Percentiles rank a stretch among this genome's conserved stretches.
phyloP scores from a whole-genome alignment of 2,113 vertebrate genomes.

The Alethe castanea region DNA sequence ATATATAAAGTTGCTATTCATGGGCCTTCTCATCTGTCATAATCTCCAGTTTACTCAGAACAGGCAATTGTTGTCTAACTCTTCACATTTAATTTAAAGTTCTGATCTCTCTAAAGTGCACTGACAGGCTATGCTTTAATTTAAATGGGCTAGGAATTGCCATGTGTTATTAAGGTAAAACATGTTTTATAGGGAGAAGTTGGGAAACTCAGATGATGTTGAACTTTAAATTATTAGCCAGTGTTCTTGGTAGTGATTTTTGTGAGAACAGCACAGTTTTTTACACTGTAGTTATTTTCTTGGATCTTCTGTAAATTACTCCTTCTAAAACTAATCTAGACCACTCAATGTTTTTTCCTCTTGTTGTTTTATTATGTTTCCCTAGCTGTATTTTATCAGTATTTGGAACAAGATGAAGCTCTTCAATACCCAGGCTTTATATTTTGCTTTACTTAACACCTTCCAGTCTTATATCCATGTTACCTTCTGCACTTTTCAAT shows the following conservation, averaged over 20 bases:
- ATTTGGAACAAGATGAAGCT: not conserved
- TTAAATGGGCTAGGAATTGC: not conserved
- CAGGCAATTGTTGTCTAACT: not conserved
- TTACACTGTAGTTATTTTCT: not conserved
- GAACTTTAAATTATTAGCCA: not conserved
- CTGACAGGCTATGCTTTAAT: not conserved
- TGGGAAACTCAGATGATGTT: not conserved
- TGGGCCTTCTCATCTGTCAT: not conserved
- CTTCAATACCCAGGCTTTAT: not conserved
- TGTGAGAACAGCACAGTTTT: not conserved
- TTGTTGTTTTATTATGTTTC: not conserved
- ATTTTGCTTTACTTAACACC: not conserved
- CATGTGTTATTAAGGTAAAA: not conserved
- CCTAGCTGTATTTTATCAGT: not conserved
- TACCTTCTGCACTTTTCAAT: not conserved
- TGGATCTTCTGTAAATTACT: not conserved
- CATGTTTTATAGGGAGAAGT: not conserved
- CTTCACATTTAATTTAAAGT: not conserved
- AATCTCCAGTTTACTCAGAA: not conserved
- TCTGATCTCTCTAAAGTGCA: not conserved
- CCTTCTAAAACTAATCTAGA: not conserved
- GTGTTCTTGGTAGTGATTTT: not conserved
- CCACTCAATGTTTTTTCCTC: not conserved
- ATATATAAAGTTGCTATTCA: not conserved
- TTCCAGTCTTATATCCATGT: not conserved